phyloP scores from a whole-genome alignment of 2,113 vertebrate species.

The Halichoerus grypus region DNA sequence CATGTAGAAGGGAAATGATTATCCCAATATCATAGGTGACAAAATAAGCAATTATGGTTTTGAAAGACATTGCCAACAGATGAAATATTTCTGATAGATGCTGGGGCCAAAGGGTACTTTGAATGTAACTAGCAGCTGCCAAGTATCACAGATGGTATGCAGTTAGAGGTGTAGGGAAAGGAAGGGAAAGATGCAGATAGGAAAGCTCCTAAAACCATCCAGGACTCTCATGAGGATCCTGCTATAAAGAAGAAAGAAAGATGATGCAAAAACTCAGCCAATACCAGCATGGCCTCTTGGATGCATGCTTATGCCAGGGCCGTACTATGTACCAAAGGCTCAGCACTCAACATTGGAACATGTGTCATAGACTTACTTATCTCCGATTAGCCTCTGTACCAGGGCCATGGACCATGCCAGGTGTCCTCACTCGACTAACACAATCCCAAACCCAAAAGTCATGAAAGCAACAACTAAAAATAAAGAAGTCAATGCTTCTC shows the following conservation, averaged over 20 bases:
- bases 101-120: not conserved
- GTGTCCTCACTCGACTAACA: not conserved
- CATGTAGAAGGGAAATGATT: not conserved
- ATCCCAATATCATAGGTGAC: not conserved
- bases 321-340: not conserved
- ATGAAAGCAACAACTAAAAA: constrained; percentile 12
- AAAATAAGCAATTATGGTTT: constrained; percentile 9
- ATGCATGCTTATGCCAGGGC: not conserved
- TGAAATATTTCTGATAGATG: constrained; percentile 40
- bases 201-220: not conserved
- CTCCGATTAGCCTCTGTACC: not conserved
- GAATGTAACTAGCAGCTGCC: constrained; percentile 1
- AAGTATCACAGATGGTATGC: constrained; percentile 58
- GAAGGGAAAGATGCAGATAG: not conserved
- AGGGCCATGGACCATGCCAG: not conserved
- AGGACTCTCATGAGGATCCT: not conserved
- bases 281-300: not conserved
- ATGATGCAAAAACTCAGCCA: not conserved
- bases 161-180: constrained; percentile 14
- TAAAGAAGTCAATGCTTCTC: not conserved
- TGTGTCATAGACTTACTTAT: not conserved
- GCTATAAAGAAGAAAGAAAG: not conserved
- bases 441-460: not conserved
- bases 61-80: constrained; percentile 13
- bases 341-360: not conserved